Evolutionary conservation across 1,140 invertebrate species (phyloP).

Genomic region (Penaeus vannamei): DNA sequence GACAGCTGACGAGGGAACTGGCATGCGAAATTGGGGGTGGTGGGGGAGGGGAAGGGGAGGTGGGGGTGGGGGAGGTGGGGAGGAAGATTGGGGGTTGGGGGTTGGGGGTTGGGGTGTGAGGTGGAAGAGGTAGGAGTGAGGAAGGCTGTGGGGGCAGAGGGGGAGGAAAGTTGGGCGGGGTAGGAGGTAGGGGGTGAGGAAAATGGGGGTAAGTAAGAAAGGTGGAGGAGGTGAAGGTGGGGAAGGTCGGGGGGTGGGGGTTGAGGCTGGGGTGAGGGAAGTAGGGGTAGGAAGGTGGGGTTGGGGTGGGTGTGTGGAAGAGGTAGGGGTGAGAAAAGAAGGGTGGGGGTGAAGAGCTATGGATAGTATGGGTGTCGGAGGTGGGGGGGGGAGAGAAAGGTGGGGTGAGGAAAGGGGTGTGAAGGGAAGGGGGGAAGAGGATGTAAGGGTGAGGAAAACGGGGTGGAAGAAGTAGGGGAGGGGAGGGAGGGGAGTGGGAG

Average conservation of each 20-base stretch:
- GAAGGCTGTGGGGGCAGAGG: neutral
- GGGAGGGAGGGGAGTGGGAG: no score
- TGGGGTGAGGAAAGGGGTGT: neutral
- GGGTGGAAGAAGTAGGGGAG: no score
- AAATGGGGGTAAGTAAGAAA: neutral
- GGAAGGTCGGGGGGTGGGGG: no score
- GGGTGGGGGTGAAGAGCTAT: neutral
- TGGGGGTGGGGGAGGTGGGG: neutral
- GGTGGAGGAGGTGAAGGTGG: neutral
- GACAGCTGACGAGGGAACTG: no score
- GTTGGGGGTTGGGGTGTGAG: neutral
- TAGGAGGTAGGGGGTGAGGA: neutral
- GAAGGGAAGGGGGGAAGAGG: no score
- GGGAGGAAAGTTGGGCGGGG: neutral
- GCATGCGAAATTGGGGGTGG: no score
- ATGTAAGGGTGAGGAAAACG: no score
- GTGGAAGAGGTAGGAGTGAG: neutral
- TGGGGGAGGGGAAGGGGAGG: neutral
- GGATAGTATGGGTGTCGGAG: no score
- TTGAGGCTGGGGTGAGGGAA: no score
- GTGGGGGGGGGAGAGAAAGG: neutral
- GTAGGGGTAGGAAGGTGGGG: no score
- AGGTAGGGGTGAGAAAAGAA: neutral
- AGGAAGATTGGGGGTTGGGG: no score
- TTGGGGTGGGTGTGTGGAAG: neutral